Evolutionary conservation across 2,888 invertebrate species (phyloP).

Genomic region (Drosophila kambysellisi): DNA sequence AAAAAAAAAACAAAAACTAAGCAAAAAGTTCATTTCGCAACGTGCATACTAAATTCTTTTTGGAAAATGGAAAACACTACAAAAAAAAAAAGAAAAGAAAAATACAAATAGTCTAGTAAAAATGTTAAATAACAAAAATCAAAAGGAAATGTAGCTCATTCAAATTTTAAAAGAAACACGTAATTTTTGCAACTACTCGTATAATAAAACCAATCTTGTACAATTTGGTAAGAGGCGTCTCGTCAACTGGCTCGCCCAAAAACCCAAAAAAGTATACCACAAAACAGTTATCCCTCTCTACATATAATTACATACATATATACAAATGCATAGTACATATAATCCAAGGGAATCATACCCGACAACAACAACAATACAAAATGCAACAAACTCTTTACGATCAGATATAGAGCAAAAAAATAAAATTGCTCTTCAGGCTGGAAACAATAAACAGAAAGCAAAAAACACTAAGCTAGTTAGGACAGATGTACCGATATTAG

Average conservation of each 20-base stretch:
- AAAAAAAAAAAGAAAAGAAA: not conserved
- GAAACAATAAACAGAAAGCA: constrained; percentile 56
- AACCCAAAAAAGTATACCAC: constrained; percentile 41
- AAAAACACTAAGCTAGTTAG: constrained; percentile 63
- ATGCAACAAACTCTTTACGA: constrained; percentile 43
- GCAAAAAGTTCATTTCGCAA: constrained; percentile 47
- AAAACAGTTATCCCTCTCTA: constrained; percentile 73
- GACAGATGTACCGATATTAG: constrained; percentile 50
- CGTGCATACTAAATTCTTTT: constrained; percentile 20
- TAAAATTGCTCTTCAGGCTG: constrained; percentile 22
- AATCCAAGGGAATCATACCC: constrained; percentile 47
- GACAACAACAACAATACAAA: constrained; percentile 22
- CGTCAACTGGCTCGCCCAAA: constrained; percentile 16
- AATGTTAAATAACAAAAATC: constrained; percentile 52
- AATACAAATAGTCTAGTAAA: constrained; percentile 41
- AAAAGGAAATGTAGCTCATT: constrained; percentile 73
- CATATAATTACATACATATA: constrained; percentile 54
- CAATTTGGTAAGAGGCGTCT: constrained; percentile 51
- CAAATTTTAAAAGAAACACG: constrained; percentile 72
- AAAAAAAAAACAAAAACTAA: constrained; percentile 5
- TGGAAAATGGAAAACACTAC: constrained; percentile 14
- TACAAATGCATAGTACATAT: constrained; percentile 62
- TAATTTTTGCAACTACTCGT: constrained; percentile 68
- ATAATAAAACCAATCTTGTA: constrained; percentile 59
- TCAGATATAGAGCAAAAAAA: constrained; percentile 22